Conservation (phyloP, 1,140 invertebrate species). For the Melitaea cinxia region DNA sequence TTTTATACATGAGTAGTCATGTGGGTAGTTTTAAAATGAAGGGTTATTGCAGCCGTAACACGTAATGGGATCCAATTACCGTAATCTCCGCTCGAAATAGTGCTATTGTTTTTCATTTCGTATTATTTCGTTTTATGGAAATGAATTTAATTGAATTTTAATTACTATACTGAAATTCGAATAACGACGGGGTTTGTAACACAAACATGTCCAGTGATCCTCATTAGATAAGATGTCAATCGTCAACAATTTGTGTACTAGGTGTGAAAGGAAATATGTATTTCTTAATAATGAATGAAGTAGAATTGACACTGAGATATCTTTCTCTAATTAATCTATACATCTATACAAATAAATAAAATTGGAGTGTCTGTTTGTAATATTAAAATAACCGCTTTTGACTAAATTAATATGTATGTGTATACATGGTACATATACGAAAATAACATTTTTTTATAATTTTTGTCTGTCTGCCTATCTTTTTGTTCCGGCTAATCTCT, state of each 20-base stretch:
- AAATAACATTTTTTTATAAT: too few species aligned
- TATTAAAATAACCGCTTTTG: too few species aligned
- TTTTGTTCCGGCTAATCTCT: too few species aligned
- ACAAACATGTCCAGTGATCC: neutral
- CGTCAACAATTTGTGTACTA: neutral
- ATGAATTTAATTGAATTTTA: slow-evolving; percentile 35
- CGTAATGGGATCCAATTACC: slow-evolving; percentile 36
- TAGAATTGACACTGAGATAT: too few species aligned
- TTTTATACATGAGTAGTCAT: slow-evolving; percentile 16
- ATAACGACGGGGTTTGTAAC: neutral
- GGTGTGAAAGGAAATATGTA: too few species aligned
- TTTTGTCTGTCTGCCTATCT: too few species aligned
- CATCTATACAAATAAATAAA: too few species aligned
- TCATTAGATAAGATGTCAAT: neutral
- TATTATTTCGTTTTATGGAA: slow-evolving; percentile 20
- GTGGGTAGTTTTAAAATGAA: slow-evolving; percentile 30
- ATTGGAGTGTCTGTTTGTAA: too few species aligned
- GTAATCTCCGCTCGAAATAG: slow-evolving; percentile 30
- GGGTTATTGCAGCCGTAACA: slow-evolving; percentile 22
- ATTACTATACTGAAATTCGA: slow-evolving; percentile 12
- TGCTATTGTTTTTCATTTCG: slow-evolving; percentile 33
- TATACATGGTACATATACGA: too few species aligned
- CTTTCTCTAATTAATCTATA: too few species aligned
- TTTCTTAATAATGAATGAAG: too few species aligned
- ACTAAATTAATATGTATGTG: too few species aligned